Conservation (phyloP, 2,113 vertebrate genomes). For the Panurus biarmicus region DNA sequence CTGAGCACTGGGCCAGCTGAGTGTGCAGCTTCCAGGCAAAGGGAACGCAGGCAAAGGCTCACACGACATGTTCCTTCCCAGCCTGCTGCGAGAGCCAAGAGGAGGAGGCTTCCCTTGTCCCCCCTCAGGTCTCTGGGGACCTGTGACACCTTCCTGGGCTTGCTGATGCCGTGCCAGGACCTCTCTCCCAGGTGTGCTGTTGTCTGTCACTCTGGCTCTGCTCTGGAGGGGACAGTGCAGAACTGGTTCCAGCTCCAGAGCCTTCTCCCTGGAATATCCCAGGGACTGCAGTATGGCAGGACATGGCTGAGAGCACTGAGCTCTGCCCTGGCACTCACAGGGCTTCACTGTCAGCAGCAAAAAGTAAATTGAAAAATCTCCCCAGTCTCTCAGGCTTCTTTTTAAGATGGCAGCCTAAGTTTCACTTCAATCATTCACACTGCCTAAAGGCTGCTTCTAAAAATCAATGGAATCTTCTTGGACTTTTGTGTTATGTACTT, state of each 20-base stretch:
- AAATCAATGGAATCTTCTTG: background rate
- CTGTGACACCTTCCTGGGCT: background rate
- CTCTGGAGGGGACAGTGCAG: background rate
- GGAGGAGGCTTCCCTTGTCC: background rate
- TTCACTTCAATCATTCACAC: background rate
- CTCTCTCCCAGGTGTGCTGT: fast-evolving
- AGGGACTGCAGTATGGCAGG: background rate
- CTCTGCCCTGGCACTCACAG: background rate
- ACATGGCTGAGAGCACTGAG: background rate
- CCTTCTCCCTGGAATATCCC: background rate
- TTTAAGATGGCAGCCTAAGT: background rate
- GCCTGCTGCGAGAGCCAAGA: fast-evolving
- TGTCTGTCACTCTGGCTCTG: background rate
- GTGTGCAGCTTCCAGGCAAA: background rate
- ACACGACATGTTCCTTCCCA: fast-evolving
- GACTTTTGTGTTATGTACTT: background rate
- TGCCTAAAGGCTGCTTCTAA: background rate
- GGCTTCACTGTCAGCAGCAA: background rate
- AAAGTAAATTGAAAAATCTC: background rate
- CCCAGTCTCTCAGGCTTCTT: background rate
- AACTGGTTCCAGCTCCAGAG: too few relatives aligned
- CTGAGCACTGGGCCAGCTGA: background rate
- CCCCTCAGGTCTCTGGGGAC: background rate
- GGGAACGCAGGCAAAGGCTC: background rate
- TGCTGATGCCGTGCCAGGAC: fast-evolving